Conservation (phyloP, 1,140 invertebrate genomes). For the Calliphora vicina region DNA sequence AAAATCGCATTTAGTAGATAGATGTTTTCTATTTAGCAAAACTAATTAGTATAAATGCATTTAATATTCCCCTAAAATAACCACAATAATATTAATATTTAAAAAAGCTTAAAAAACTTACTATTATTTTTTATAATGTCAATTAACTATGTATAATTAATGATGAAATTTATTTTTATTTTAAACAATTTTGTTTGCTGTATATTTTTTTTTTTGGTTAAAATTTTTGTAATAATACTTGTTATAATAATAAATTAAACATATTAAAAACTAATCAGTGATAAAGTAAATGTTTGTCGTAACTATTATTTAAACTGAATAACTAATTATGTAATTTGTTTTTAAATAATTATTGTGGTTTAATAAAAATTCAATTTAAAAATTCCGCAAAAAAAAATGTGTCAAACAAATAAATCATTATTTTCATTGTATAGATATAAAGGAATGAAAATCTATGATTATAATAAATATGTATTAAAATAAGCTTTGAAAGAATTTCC, state of each 20-base stretch:
- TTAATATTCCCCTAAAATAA: background rate
- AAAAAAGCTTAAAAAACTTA: background rate
- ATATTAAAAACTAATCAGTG: background rate
- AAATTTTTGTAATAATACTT: too few species aligned
- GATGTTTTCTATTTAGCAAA: background rate
- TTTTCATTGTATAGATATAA: too few species aligned
- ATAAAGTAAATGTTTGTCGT: background rate
- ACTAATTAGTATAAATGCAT: slow-evolving; percentile 8
- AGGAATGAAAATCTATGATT: too few species aligned
- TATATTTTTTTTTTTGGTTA: too few species aligned
- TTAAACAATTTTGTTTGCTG: too few species aligned
- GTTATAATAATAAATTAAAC: background rate
- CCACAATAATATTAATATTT: slow-evolving; percentile 9
- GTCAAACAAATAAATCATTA: too few species aligned
- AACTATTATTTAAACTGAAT: background rate
- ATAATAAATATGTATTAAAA: too few species aligned
- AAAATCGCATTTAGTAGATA: too few species aligned
- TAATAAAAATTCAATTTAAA: background rate
- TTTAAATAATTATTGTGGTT: background rate
- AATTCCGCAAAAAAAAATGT: too few species aligned
- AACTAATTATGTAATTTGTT: slow-evolving; percentile 2
- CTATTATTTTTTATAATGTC: background rate
- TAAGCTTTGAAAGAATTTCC: too few species aligned
- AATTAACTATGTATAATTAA: background rate
- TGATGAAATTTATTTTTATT: background rate